Conservation (phyloP, 2,797 vertebrate species). For the Cottoperca gobio region DNA sequence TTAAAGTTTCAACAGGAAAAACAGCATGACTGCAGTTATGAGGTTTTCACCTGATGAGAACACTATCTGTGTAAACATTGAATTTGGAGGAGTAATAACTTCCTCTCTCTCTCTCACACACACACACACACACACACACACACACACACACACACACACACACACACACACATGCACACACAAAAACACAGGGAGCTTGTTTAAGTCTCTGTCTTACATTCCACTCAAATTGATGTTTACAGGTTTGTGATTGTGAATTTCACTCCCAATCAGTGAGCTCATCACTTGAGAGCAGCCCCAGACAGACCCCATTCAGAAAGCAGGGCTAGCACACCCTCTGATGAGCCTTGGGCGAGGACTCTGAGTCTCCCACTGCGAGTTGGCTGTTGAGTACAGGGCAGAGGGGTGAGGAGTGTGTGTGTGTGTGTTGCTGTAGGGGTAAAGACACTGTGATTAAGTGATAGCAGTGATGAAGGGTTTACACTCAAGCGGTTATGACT, state of each 20-base stretch:
- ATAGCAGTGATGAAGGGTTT: constrained; percentile 80
- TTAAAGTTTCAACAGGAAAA: constrained; percentile 49
- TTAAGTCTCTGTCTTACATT: constrained; percentile 42
- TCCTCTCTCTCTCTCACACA: constrained; percentile 9
- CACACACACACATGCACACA: constrained; percentile 15
- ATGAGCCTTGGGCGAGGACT: constrained; percentile 74
- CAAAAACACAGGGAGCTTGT: constrained; percentile 25
- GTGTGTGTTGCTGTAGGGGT: constrained; percentile 29
- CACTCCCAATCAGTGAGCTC: constrained; percentile 79
- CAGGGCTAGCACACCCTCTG: constrained; percentile 68
- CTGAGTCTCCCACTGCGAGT: constrained; percentile 72
- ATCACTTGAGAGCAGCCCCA: constrained; percentile 75
- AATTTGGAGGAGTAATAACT: constrained; percentile 58
- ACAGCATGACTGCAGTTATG: constrained; percentile 31
- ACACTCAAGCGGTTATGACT: constrained; percentile 69
- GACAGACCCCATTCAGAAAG: constrained; percentile 62
- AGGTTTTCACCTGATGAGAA: constrained; percentile 52
- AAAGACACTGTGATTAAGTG: constrained; percentile 81
- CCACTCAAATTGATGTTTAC: constrained; percentile 75
- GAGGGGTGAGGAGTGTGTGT: constrained; percentile 25
- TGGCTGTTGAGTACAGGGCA: constrained; percentile 62
- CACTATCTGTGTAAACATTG: constrained; percentile 67
- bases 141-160: constrained; percentile 32
- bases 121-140: constrained; percentile 12
- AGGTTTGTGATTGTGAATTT: constrained; percentile 73